phyloP scores from a whole-genome alignment of 2,888 invertebrate species.

The Polyploca ridens region DNA sequence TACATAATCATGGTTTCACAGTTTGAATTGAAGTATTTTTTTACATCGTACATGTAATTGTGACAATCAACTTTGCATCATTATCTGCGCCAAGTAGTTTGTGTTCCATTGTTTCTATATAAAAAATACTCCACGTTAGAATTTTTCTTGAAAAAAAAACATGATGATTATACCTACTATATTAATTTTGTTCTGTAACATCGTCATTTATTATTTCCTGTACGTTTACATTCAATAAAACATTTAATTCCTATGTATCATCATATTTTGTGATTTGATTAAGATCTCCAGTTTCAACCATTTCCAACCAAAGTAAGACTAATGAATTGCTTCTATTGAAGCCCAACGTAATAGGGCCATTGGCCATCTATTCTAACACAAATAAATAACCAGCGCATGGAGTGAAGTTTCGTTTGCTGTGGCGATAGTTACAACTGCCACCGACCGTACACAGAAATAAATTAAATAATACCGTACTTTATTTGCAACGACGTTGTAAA shows the following conservation, averaged over 20 bases:
- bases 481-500: no score
- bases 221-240: neutral
- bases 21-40: conserved; percentile 11
- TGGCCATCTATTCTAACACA: no score
- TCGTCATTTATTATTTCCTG: neutral
- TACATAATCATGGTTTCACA: conserved; percentile 35
- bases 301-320: neutral
- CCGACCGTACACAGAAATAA: conserved; percentile 38
- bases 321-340: neutral
- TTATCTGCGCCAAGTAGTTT: conserved; percentile 24
- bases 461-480: no score
- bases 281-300: no score
- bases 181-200: neutral
- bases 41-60: conserved; percentile 26
- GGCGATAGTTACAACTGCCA: conserved; percentile 75
- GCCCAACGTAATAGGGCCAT: no score
- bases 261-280: no score
- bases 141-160: neutral
- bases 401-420: conserved; percentile 43
- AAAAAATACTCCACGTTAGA: conserved; percentile 12
- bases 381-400: no score
- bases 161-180: neutral
- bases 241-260: neutral
- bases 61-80: conserved; percentile 19
- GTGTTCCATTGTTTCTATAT: conserved; percentile 20